A percentile compares a stretch with the other conserved stretches of the same genome.
phyloP scores from a whole-genome alignment of 64 coral and sea anemone species.

The Astreopora myriophthalma region DNA sequence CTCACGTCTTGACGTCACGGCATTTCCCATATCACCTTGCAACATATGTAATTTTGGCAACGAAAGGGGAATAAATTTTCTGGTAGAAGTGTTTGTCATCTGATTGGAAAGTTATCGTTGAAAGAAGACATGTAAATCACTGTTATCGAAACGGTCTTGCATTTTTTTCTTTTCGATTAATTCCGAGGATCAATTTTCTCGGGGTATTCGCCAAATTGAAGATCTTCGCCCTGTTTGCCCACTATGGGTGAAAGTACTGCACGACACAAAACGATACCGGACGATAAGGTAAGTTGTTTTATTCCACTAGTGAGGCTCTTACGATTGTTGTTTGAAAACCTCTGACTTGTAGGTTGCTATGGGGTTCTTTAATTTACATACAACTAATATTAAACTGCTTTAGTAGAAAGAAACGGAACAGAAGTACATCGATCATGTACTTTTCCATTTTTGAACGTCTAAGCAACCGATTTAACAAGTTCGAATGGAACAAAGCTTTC shows the following conservation, averaged over 20 bases:
- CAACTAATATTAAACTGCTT: neutral
- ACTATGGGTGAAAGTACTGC: constrained; percentile 36
- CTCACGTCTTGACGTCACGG: neutral
- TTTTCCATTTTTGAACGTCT: neutral
- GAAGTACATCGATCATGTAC: neutral
- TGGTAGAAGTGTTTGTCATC: neutral
- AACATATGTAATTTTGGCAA: neutral
- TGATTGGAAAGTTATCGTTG: neutral
- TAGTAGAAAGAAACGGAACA: neutral
- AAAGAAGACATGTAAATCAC: constrained; percentile 14
- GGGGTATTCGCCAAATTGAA: constrained; percentile 18
- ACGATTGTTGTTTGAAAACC: neutral
- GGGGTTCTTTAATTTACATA: neutral
- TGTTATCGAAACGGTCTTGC: neutral
- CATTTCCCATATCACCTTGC: neutral
- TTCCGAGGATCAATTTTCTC: neutral
- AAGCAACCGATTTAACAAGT: neutral
- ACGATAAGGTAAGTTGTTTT: constrained; percentile 67
- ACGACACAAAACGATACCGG: constrained; percentile 68
- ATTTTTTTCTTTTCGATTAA: neutral
- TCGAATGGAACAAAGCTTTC: neutral
- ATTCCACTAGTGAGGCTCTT: neutral
- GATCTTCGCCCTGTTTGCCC: neutral
- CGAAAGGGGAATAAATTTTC: neutral
- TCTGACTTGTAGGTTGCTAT: neutral